phyloP scores from a whole-genome alignment of 1,140 invertebrate genomes.

The Belonocnema kinseyi region DNA sequence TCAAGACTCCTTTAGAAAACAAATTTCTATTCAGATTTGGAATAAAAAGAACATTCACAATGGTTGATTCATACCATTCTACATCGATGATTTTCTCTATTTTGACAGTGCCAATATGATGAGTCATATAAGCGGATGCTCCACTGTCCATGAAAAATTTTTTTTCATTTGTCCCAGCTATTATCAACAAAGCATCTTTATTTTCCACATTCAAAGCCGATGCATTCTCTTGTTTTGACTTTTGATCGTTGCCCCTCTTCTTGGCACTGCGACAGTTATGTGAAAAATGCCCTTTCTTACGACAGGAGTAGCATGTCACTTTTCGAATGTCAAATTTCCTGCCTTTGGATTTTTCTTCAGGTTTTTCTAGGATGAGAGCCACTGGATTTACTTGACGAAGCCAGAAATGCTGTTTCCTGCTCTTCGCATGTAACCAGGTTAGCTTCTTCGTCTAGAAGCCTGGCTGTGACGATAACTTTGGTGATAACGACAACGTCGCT shows the following conservation, averaged over 20 bases:
- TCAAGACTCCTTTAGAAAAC: not conserved
- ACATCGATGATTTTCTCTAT: not conserved
- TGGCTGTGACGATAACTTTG: constrained; percentile 54
- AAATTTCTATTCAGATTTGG: not conserved
- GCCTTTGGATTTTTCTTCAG: no score
- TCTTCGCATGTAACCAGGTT: constrained; percentile 24
- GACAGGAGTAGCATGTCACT: not conserved
- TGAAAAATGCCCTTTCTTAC: not conserved
- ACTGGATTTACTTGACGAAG: no score
- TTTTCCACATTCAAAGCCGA: not conserved
- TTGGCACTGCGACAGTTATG: not conserved
- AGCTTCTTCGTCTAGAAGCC: constrained; percentile 66
- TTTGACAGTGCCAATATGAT: not conserved
- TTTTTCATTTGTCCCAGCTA: not conserved
- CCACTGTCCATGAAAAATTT: not conserved
- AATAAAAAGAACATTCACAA: not conserved
- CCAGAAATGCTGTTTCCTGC: constrained; percentile 18
- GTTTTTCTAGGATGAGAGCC: no score
- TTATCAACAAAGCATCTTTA: not conserved
- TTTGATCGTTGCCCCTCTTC: not conserved
- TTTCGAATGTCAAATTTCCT: no score
- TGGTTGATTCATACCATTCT: not conserved
- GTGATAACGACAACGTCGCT: not conserved
- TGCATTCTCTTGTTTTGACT: not conserved
- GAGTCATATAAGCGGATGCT: not conserved